phyloP scores from a whole-genome alignment of 2,888 invertebrate genomes.

The Ormyrus thymus region DNA sequence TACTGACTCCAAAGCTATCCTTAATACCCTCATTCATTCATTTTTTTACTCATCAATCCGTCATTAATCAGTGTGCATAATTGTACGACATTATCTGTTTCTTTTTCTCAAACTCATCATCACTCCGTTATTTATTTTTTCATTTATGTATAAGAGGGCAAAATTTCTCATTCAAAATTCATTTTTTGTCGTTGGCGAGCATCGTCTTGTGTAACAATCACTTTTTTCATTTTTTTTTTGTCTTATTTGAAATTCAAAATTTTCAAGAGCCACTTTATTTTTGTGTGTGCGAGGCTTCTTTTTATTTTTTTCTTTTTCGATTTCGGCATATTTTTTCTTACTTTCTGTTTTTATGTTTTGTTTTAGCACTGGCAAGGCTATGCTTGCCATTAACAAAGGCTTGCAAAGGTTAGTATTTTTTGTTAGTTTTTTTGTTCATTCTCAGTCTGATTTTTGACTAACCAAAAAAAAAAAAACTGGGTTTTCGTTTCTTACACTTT shows the following conservation, averaged over 20 bases:
- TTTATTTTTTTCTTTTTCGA: constrained; percentile 62
- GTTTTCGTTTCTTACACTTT: no score
- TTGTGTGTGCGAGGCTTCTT: constrained; percentile 36
- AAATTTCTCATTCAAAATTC: constrained; percentile 17
- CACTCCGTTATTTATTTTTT: background rate
- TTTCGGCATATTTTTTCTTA: constrained; percentile 69
- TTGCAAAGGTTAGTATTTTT: constrained; percentile 84
- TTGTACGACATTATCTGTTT: no score
- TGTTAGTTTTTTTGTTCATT: constrained; percentile 66
- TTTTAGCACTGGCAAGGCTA: constrained; percentile 88
- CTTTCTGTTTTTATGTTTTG: constrained; percentile 78
- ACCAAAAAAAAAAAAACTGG: background rate
- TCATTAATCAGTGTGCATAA: no score
- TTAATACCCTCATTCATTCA: constrained; percentile 34
- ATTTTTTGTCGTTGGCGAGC: constrained; percentile 29
- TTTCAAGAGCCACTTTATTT: constrained; percentile 19
- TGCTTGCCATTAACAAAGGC: constrained; percentile 91
- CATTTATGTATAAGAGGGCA: no score
- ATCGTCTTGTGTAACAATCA: constrained; percentile 53
- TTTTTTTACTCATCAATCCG: constrained; percentile 1
- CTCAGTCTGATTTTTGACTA: constrained; percentile 37
- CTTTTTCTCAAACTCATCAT: no score
- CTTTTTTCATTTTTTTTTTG: constrained; percentile 50
- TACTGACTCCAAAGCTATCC: constrained; percentile 20
- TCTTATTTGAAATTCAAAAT: no score